Evolutionary conservation across 1,140 invertebrate genomes (phyloP).

Genomic region (Steinernema feltiae): DNA sequence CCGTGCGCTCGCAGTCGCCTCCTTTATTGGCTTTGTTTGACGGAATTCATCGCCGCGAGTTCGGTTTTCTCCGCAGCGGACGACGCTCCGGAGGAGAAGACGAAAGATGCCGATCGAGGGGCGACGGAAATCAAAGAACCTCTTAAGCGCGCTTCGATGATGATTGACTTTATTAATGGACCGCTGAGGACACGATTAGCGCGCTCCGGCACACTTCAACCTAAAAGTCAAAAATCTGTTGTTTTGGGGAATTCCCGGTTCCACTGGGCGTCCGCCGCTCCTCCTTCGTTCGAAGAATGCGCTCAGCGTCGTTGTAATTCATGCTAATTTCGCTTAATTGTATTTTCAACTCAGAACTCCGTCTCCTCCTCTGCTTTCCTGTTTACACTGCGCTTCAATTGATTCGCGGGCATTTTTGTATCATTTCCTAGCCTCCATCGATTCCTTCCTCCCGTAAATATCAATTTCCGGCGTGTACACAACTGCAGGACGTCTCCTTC

Average conservation of each 20-base stretch:
- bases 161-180: conserved; percentile 15
- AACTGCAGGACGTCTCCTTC: neutral
- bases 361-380: neutral
- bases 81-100: no score
- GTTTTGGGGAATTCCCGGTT: no score
- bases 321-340: no score
- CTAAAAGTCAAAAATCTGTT: no score
- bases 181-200: neutral
- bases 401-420: no score
- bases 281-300: no score
- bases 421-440: neutral
- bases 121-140: conserved; percentile 8
- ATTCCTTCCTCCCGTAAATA: neutral
- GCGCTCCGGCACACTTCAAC: no score
- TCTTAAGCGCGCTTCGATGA: conserved; percentile 3
- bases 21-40: conserved; percentile 11
- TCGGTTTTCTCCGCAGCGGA: neutral
- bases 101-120: neutral
- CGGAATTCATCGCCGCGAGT: neutral
- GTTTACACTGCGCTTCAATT: neutral
- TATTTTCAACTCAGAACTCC: no score
- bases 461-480: neutral
- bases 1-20: neutral
- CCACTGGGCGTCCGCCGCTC: no score
- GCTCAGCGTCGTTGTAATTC: no score